Evolutionary conservation across 2,113 vertebrate genomes (phyloP).

Genomic region (Neomonachus schauinslandi): DNA sequence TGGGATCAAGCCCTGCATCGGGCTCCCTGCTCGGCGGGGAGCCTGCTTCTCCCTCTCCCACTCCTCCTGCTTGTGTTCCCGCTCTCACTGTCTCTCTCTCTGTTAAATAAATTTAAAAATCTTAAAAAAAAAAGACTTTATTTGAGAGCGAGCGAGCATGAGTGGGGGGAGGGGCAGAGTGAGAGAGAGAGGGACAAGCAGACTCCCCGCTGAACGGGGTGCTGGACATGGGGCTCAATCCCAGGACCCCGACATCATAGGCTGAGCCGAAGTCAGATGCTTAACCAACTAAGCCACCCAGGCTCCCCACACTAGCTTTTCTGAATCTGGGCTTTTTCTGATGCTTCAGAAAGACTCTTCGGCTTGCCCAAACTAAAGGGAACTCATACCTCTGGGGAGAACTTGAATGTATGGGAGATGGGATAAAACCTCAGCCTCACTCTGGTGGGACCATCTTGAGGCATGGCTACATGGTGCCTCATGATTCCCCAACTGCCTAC

Average conservation of each 20-base stretch:
- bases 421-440: background rate
- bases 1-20: too few species aligned
- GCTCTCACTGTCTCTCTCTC: too few species aligned
- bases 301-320: background rate
- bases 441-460: background rate
- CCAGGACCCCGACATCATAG: background rate
- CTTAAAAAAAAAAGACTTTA: too few species aligned
- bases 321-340: background rate
- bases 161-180: too few species aligned
- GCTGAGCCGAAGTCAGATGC: background rate
- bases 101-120: too few species aligned
- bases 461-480: background rate
- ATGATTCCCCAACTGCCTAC: background rate
- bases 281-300: background rate
- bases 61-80: too few species aligned
- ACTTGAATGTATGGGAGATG: background rate
- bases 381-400: background rate
- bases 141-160: background rate
- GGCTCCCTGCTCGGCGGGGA: too few species aligned
- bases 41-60: too few species aligned
- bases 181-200: too few species aligned
- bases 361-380: background rate
- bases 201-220: too few species aligned
- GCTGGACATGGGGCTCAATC: background rate
- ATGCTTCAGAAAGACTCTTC: background rate